A percentile compares a stretch with the other conserved stretches of the same genome.
Evolutionary conservation across 2,797 vertebrate genomes (phyloP).

Genomic region (Schizopygopsis malacanthus): DNA sequence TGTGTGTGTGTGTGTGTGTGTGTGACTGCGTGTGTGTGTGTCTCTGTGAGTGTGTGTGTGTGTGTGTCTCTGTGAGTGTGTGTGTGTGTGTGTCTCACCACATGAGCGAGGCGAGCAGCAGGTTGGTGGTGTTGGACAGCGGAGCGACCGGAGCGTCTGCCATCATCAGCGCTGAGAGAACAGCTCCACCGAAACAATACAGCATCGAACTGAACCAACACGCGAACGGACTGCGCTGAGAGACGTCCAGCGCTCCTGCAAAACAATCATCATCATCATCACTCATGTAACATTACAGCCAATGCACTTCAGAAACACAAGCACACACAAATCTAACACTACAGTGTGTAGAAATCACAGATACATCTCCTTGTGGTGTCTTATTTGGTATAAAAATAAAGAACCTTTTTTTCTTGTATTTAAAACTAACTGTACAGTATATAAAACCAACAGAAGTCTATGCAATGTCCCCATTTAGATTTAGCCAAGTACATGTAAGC

Average conservation of each 20-base stretch:
- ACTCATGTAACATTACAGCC: not conserved
- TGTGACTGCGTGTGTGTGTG: no score
- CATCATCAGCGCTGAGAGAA: slow-evolving; percentile 90
- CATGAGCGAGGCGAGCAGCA: slow-evolving; percentile 88
- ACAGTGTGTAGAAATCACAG: not conserved
- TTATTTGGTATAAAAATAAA: not conserved
- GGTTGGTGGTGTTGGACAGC: slow-evolving; percentile 83
- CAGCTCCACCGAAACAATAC: slow-evolving; percentile 91
- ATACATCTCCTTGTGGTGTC: not conserved
- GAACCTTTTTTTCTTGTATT: not conserved
- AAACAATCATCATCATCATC: slow-evolving; percentile 16
- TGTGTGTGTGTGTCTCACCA: slow-evolving; percentile 81
- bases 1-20: no score
- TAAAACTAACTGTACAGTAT: not conserved
- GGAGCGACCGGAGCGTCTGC: slow-evolving; percentile 88
- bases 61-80: no score
- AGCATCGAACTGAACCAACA: slow-evolving; percentile 99
- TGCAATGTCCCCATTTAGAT: no score
- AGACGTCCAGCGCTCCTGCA: slow-evolving; percentile 85
- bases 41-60: no score
- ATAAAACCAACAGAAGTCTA: not conserved
- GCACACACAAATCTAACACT: not conserved
- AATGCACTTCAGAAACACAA: not conserved
- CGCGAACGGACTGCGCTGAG: slow-evolving; percentile 87
- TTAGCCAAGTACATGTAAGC: not conserved